Evolutionary conservation across 2,113 vertebrate species (phyloP), one percentile per base, ranked within the genome.

Genomic region (Melanerpes aurifrons): DNA sequence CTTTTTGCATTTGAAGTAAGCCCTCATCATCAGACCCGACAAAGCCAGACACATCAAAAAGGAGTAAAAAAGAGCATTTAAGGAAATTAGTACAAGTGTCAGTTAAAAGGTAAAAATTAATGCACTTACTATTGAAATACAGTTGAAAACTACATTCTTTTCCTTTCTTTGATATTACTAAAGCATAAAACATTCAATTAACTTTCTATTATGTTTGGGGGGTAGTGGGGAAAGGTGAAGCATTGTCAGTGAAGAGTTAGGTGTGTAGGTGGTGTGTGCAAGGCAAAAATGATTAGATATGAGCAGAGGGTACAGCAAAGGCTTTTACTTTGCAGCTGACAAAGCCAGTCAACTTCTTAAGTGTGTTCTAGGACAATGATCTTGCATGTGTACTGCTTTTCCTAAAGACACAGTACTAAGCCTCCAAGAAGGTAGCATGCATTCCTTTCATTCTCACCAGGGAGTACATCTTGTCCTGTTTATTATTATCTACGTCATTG

Each of bases 61-160:
- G 96, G 97, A 98, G 93, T 96, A 96, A 95, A 96, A 97, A 97
- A 98, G 97, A 98, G 96, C 97, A 97, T 98, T 98, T 98, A 98
- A 98, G 97, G 97, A 98, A 98, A 98, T 98, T 97, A 98, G 97
- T 98, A 97, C 97, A 98, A 98, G 97, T 97, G 97, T 97, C 97
- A 98, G 97, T 98, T 98, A 98, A 98, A 98, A 98, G 97, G 98
- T 98, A 98, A 98, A 98, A 98, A 98, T 98, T 97, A 98, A 98
- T 97, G 98, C 96, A 97, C 95, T 98, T 98, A 97, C 97, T 97
- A 97, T 98, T 98, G 97, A 98, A 98, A 98, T 97, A 97, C 95
- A 95, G 97, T 97, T 97, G 97, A 97, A 98, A 98, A 97, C 96
- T 96, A 95, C 79, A 15, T 98, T 97, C 97, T 98, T 98, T 98